Evolutionary conservation across 2,888 invertebrate species (phyloP).

Genomic region (Melanargia galathea): DNA sequence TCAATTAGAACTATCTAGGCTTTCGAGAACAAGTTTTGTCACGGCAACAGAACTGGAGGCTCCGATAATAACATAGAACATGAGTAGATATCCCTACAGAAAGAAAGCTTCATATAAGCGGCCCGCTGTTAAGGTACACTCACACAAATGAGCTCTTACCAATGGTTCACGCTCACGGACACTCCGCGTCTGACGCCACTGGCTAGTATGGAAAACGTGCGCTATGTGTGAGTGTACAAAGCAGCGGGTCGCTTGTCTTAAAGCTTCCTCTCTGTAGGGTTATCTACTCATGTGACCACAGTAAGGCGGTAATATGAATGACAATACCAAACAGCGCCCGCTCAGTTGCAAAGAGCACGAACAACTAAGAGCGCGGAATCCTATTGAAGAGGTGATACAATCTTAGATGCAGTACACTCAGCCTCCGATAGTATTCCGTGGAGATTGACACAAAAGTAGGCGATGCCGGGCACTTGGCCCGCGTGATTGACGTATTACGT

Average conservation of each 20-base stretch:
- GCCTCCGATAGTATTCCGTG: conserved; percentile 39
- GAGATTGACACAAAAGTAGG: conserved; percentile 64
- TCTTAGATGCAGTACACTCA: conserved; percentile 30
- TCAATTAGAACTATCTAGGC: background rate
- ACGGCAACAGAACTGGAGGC: background rate
- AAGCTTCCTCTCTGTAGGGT: too few relatives aligned
- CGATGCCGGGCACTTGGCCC: conserved; percentile 48
- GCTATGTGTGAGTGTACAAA: too few relatives aligned
- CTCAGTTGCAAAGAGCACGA: conserved; percentile 21
- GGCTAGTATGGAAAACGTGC: too few relatives aligned
- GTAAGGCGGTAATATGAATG: conserved; percentile 5
- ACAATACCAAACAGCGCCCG: conserved; percentile 25
- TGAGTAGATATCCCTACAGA: too few relatives aligned
- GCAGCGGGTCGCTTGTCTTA: too few relatives aligned
- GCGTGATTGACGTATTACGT: conserved; percentile 59
- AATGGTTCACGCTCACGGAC: too few relatives aligned
- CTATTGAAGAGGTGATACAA: conserved; percentile 33
- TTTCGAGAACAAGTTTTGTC: background rate
- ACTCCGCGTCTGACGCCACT: too few relatives aligned
- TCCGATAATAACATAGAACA: too few relatives aligned
- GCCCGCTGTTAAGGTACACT: too few relatives aligned
- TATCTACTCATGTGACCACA: background rate
- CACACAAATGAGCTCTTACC: too few relatives aligned
- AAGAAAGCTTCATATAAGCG: too few relatives aligned
- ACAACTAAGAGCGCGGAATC: conserved; percentile 33